phyloP scores from a whole-genome alignment of 2,888 invertebrate species.

The Drosophila atripex region DNA sequence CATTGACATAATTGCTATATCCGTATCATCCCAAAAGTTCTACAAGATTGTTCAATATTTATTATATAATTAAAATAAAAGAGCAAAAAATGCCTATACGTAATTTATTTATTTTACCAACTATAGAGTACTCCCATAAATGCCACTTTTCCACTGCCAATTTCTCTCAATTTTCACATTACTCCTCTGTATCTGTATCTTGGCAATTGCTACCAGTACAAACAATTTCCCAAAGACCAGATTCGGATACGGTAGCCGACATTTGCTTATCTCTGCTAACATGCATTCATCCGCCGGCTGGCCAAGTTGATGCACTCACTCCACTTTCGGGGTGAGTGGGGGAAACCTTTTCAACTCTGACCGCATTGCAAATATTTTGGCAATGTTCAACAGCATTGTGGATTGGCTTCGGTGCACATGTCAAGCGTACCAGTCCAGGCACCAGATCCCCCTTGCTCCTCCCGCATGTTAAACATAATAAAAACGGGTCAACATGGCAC shows the following conservation, averaged over 20 bases:
- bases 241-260: constrained; percentile 31
- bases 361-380: constrained; percentile 59
- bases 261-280: constrained; percentile 53
- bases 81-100: too few relatives aligned
- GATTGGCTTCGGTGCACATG: constrained; percentile 70
- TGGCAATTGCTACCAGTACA: constrained; percentile 29
- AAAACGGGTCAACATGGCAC: constrained; percentile 72
- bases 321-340: constrained; percentile 1
- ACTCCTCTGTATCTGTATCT: constrained; percentile 10
- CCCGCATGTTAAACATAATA: constrained; percentile 39
- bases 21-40: too few relatives aligned
- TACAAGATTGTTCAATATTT: too few relatives aligned
- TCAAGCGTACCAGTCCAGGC: constrained; percentile 56
- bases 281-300: constrained; percentile 45
- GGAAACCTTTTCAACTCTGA: constrained; percentile 64
- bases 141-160: not conserved
- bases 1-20: too few relatives aligned
- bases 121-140: not conserved
- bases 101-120: too few relatives aligned
- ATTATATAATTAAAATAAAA: too few relatives aligned
- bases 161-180: not conserved
- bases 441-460: constrained; percentile 11
- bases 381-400: constrained; percentile 53
- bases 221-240: constrained; percentile 18
- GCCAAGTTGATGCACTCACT: constrained; percentile 26